Percentiles rank a stretch among this genome's conserved stretches.
Evolutionary conservation across 2,113 vertebrate species (phyloP).

Genomic region (Oenanthe melanoleuca): DNA sequence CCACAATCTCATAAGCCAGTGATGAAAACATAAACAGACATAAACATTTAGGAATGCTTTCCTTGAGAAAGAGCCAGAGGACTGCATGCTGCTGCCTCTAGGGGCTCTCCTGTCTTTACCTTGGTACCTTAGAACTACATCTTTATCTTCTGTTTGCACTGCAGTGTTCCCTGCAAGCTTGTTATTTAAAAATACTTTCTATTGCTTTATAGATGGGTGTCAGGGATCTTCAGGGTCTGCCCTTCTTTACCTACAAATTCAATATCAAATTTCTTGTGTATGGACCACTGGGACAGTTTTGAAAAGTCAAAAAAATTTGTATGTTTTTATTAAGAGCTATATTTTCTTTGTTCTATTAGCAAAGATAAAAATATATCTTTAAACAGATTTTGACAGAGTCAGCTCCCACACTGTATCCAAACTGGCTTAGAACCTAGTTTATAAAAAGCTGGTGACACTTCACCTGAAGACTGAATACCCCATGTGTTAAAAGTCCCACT

Average conservation of each 20-base stretch:
- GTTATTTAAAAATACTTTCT: background rate
- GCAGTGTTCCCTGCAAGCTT: background rate
- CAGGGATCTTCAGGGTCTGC: background rate
- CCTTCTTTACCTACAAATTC: background rate
- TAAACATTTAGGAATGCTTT: background rate
- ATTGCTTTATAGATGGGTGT: background rate
- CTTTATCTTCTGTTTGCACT: background rate
- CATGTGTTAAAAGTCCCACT: background rate
- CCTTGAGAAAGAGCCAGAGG: background rate
- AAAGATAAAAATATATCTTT: background rate
- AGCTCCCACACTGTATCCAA: background rate
- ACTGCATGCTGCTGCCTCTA: background rate
- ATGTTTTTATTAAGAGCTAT: background rate
- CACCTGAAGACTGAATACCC: background rate
- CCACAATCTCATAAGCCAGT: background rate
- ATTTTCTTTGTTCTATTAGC: background rate
- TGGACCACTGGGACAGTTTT: background rate
- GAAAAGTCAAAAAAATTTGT: background rate
- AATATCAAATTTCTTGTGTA: background rate
- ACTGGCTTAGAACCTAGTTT: background rate
- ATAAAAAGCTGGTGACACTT: background rate
- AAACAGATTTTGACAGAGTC: background rate
- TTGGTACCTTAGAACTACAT: background rate
- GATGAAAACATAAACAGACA: background rate
- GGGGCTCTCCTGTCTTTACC: background rate